A percentile compares a stretch with the other conserved stretches of the same genome.
These are phyloP conservation scores for Proteles cristata DNA, from an alignment of 2,113 vertebrate genomes.

Conservation along the genomic window DNA sequence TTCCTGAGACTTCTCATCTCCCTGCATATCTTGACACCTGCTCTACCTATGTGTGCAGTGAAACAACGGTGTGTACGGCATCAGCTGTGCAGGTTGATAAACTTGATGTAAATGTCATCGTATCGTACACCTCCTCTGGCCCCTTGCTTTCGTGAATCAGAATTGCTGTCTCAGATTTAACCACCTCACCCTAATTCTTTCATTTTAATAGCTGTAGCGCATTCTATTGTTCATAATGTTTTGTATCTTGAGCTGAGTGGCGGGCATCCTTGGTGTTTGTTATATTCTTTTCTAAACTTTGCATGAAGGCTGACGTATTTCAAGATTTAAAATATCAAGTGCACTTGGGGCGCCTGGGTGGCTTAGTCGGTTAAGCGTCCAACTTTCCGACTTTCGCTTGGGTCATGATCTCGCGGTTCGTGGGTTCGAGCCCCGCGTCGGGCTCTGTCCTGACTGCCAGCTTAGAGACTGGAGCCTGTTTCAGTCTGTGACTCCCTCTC, in stretches of 20 bases:
- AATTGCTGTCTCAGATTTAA: background rate
- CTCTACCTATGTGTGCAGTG: background rate
- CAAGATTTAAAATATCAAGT: background rate
- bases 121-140: background rate
- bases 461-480: no score
- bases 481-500: no score
- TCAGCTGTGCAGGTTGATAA: rapidly evolving
- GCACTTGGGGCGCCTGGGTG: no score
- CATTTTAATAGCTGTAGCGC: background rate
- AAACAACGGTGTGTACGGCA: background rate
- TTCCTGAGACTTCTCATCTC: background rate
- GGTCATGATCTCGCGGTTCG: no score
- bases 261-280: background rate
- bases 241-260: conserved; percentile 32
- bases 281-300: conserved; percentile 4
- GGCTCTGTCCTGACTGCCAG: no score
- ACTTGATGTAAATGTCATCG: background rate
- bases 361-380: no score
- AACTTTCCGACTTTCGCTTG: no score
- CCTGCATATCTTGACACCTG: background rate
- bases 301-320: background rate
- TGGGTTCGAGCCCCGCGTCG: no score
- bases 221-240: background rate
- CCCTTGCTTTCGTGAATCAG: background rate
- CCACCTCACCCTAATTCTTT: background rate